Evolutionary conservation across 1,140 invertebrate genomes (phyloP).

Genomic region (Varroa destructor): DNA sequence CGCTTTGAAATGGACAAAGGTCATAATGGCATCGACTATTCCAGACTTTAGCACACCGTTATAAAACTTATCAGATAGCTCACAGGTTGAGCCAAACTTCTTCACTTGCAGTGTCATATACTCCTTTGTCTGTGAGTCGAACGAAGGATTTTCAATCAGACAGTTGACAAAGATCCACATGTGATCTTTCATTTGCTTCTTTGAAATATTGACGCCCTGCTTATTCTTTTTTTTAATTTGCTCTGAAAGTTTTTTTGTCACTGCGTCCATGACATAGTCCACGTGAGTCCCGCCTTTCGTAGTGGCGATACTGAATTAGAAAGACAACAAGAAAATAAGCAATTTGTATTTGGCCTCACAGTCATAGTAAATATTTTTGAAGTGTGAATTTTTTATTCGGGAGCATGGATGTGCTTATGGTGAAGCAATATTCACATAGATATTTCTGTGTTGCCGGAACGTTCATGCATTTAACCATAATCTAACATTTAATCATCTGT

Average conservation of each 20-base stretch:
- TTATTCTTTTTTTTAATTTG: conserved; percentile 82
- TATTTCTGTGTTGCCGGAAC: too few species aligned
- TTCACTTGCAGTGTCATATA: conserved; percentile 93
- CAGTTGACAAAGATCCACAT: conserved; percentile 98
- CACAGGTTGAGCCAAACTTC: conserved; percentile 89
- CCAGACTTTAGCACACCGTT: conserved; percentile 65
- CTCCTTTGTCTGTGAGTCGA: conserved; percentile 99
- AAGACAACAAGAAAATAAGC: background rate
- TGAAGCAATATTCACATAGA: too few species aligned
- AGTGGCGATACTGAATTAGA: conserved; percentile 73
- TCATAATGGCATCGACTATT: conserved; percentile 76
- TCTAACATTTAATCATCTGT: too few species aligned
- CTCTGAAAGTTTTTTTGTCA: conserved; percentile 75
- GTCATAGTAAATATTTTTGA: too few species aligned
- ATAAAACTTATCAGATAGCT: conserved; percentile 78
- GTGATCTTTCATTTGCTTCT: conserved; percentile 58
- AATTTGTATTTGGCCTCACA: too few species aligned
- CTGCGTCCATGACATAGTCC: conserved; percentile 78
- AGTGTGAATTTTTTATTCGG: too few species aligned
- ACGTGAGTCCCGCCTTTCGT: conserved; percentile 97
- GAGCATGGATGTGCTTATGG: too few species aligned
- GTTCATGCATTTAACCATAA: too few species aligned
- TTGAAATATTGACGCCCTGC: conserved; percentile 53
- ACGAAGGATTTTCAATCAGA: conserved; percentile 96
- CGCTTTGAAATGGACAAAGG: conserved; percentile 95